Conservation (phyloP, 1,140 invertebrate genomes). For the Dryas iulia region DNA sequence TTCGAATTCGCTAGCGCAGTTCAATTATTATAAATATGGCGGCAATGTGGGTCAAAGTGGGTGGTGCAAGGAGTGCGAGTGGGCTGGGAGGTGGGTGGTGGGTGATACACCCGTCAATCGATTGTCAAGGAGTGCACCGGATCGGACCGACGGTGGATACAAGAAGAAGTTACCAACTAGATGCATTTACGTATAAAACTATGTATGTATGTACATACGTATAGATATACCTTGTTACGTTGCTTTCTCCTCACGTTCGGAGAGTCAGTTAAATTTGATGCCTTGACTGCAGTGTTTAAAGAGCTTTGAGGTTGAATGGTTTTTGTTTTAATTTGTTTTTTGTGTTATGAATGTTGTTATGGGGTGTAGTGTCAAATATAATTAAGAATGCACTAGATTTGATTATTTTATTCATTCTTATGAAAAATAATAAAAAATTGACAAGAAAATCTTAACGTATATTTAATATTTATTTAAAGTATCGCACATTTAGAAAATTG, state of each 20-base stretch:
- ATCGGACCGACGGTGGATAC: constrained; percentile 44
- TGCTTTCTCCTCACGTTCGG: neutral
- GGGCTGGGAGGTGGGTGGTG: constrained; percentile 35
- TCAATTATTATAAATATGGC: constrained; percentile 80
- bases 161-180: constrained; percentile 47
- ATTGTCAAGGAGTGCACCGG: constrained; percentile 75
- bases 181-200: constrained; percentile 42
- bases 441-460: too few species aligned
- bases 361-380: too few species aligned
- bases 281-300: neutral
- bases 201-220: neutral
- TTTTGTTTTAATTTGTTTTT: too few species aligned
- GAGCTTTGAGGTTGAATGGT: too few species aligned
- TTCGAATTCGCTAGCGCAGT: constrained; percentile 61
- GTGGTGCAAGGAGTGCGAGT: constrained; percentile 41
- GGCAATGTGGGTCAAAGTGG: constrained; percentile 70
- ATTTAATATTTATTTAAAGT: too few species aligned
- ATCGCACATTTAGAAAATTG: too few species aligned
- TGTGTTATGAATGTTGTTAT: too few species aligned
- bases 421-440: too few species aligned
- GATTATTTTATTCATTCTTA: too few species aligned
- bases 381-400: too few species aligned
- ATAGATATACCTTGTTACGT: neutral
- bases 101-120: constrained; percentile 74
- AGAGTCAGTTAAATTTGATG: neutral